Evolutionary conservation across 2,888 invertebrate genomes (phyloP), one percentile per base, ranked within the genome.

Genomic region (Metalampra italica): DNA sequence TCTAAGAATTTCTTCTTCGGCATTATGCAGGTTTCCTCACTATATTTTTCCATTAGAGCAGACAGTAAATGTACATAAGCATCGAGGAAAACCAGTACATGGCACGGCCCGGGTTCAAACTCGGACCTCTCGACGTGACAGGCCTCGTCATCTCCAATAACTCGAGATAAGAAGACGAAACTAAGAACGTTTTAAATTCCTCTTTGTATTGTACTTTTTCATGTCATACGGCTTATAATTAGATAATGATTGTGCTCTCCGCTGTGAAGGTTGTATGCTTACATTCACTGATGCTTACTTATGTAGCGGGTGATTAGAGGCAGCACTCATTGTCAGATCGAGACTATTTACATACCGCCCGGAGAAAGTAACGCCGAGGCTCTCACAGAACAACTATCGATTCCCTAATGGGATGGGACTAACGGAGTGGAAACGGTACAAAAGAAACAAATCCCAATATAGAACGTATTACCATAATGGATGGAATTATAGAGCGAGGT

Each of bases 331-430:
- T 37, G 44, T 44, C 12, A 37, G 8, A 30, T 9, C 11, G 36
- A 4, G 44, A 8, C 44, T 37, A 22, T 45, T 36, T 45, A 36
- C 37, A 15, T n/a, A 37, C 44, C 37, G 44, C 55, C 50, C 43
- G 59, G 68, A 64, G 75, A 78, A 74, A 78, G 74, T 75, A 68
- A 58, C 61, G 56, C 54, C 59, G 32, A 39, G 50, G 53, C 54
- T 60, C 53, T 59, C 52, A 42, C 52, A 60, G 57, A 59, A 62
- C 60, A 61, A 55, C 56, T 61, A 67, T 62, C 60, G 66, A 68
- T 66, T 65, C 61, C 59, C 52, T 71, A 74, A 68, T 71, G 56
- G 65, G 57, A 64, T 53, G 62, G 64, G 57, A 63, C 53, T 63
- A 64, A 60, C 57, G 54, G 66, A 65, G 60, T 64, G 53, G 39